These are phyloP conservation scores for Mellivora capensis DNA, from an alignment of 2,113 vertebrate species.

Conservation along the genomic window DNA sequence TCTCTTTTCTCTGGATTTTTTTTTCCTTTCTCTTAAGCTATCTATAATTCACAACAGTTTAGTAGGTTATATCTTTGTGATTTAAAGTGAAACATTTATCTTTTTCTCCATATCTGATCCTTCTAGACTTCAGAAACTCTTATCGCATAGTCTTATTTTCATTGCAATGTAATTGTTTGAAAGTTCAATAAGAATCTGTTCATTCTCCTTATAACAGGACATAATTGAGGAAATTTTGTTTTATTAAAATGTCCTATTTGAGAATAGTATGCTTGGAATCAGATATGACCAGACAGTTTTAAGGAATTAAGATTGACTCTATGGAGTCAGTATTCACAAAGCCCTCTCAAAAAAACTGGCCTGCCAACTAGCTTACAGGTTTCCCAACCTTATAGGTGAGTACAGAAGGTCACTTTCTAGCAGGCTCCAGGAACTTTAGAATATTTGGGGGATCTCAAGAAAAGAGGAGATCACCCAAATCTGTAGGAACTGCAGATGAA, in stretches of 20 bases:
- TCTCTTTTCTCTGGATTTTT: neutral
- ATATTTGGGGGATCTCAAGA: neutral
- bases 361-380: neutral
- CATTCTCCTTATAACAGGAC: neutral
- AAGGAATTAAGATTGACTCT: neutral
- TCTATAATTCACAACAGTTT: neutral
- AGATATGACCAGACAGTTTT: neutral
- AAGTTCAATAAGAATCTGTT: neutral
- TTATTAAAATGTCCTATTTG: constrained; percentile 6
- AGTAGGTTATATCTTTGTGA: neutral
- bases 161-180: neutral
- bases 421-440: neutral
- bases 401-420: neutral
- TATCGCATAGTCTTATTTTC: neutral
- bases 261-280: neutral
- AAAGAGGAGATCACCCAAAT: neutral
- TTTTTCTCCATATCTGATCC: neutral
- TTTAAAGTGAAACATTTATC: constrained; percentile 23
- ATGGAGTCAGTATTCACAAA: neutral
- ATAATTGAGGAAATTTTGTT: neutral
- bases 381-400: neutral
- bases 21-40: neutral
- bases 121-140: neutral
- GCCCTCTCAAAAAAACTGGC: neutral
- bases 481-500: neutral